A percentile compares a stretch with the other conserved stretches of the same genome.
These are phyloP conservation scores for Brachionus paranguensis DNA, from an alignment of 1,140 invertebrate genomes.

Conservation along the genomic window DNA sequence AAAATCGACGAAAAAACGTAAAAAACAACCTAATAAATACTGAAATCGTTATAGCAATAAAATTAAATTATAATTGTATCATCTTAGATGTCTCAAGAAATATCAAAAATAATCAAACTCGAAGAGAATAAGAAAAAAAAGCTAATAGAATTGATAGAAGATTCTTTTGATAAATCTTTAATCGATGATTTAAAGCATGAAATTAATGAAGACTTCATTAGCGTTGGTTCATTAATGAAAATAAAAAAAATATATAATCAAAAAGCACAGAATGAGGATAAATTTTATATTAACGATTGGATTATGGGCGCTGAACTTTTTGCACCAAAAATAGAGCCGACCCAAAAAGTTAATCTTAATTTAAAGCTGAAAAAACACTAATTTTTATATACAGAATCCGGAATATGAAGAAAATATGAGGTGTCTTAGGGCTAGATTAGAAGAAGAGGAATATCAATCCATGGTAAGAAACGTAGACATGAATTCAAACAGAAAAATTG, in stretches of 20 bases:
- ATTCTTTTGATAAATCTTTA: background rate
- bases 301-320: background rate
- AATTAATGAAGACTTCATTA: conserved; percentile 1
- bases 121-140: background rate
- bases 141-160: background rate
- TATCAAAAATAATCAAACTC: background rate
- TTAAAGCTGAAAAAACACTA: too few species aligned
- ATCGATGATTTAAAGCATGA: background rate
- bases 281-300: conserved; percentile 10
- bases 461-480: conserved; percentile 25
- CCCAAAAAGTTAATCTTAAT: background rate
- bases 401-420: background rate
- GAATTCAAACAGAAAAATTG: background rate
- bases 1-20: too few species aligned
- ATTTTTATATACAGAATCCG: background rate
- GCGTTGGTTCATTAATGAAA: background rate
- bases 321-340: background rate
- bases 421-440: background rate
- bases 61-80: background rate
- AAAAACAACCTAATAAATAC: too few species aligned
- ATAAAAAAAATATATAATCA: background rate
- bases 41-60: background rate
- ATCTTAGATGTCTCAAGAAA: background rate
- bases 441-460: conserved; percentile 12
- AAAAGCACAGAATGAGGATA: background rate